phyloP scores from a whole-genome alignment of 2,888 invertebrate species.

The Eudasyphora cyanicolor region DNA sequence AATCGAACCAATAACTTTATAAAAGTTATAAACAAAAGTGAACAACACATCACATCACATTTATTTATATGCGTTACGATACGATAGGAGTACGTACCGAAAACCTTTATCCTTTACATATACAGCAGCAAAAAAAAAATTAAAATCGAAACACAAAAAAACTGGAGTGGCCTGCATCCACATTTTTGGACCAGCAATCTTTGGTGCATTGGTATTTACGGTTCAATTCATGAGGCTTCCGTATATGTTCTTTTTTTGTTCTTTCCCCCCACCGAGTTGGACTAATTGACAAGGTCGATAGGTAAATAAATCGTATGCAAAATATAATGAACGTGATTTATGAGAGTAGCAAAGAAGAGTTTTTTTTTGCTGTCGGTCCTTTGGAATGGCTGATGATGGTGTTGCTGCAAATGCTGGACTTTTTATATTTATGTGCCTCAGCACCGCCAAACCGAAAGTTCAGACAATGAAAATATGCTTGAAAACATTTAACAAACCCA shows the following conservation, averaged over 20 bases:
- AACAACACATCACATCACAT: background rate
- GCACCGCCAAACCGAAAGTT: constrained; percentile 34
- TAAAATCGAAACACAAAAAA: too few species aligned
- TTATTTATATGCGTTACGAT: constrained; percentile 8
- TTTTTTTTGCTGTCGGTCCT: background rate
- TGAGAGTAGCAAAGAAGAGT: constrained; percentile 42
- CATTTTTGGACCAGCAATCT: too few species aligned
- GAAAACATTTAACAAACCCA: constrained; percentile 22
- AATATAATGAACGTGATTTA: constrained; percentile 67
- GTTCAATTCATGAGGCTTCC: background rate
- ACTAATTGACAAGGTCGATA: constrained; percentile 66
- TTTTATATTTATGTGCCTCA: constrained; percentile 60
- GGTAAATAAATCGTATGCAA: constrained; percentile 65
- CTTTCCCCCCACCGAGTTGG: too few species aligned
- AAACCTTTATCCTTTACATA: background rate
- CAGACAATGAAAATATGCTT: constrained; percentile 37
- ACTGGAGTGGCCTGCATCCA: too few species aligned
- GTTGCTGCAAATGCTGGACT: constrained; percentile 16
- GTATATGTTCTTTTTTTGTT: constrained; percentile 35
- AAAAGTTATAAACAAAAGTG: background rate
- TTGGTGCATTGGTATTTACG: background rate
- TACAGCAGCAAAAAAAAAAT: background rate
- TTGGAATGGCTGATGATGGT: background rate
- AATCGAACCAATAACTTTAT: constrained; percentile 28
- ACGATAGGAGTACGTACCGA: background rate